Base-by-base conservation (phyloP, 2,113 vertebrate species). In the Thamnaconus septentrionalis region DNA sequence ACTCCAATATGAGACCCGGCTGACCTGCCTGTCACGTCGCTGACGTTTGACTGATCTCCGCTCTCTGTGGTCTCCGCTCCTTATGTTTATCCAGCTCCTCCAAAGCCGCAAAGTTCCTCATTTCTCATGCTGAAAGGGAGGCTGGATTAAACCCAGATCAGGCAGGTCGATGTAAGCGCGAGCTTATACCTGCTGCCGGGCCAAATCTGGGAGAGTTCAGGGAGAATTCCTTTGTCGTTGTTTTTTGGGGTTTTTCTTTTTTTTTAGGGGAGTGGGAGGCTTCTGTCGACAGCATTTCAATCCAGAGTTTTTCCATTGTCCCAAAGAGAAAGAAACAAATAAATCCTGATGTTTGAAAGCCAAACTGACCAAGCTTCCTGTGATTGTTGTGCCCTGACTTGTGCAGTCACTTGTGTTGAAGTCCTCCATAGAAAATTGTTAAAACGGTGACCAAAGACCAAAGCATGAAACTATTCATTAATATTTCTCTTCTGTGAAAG, bases 31-130 rank as follows among this genome's bases (percentile, higher is more conserved):
- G 80, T 76, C 71, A 69, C 53, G 53, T 64, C 5, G 53, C 8
- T 66, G 75, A 64, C 40, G 51, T 85, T 67, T 82, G 81, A 84
- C 59, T 67, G 79, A 78, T 76, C 44, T 63, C 59, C 42, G 41
- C 7, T 6, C 52, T 10, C 56, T 4, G 41, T 12, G 1, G 63
- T 48, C 66, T 69, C 52, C 5, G 56, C 66, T 51, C 42, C 66
- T 41, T 49, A 51, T 67, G 65, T 70, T 77, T 61, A 58, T 56
- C 48, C 47, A 74, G 69, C 61, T 60, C 62, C 53, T 69, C 55
- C 12, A 11, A 0, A 3, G 53, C 53, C 60, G 66, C 63, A 41
- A 42, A 42, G 41, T 74, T 75, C 52, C 75, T 73, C 63, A 68
- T 78, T 66, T 70, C 69, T 68, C 76, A 63, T 52, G 56, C 48